These are phyloP conservation scores for Cydia fagiglandana DNA, from an alignment of 1,140 invertebrate species.

Conservation along the genomic window DNA sequence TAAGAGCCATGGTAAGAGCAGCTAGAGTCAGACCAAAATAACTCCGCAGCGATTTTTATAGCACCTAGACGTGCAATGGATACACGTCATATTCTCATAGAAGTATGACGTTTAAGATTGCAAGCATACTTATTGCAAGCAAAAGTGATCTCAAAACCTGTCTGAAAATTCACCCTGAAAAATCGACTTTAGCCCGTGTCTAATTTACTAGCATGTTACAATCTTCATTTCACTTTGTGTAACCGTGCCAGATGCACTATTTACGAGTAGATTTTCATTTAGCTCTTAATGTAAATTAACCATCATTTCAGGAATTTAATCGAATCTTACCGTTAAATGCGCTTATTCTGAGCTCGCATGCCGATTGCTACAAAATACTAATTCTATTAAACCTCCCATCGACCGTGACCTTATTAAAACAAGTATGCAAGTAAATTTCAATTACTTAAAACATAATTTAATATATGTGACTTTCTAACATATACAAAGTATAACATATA, in stretches of 20 bases:
- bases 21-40: too few species aligned
- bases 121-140: too few species aligned
- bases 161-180: too few species aligned
- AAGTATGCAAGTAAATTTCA: background rate
- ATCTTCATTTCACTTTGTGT: background rate
- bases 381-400: background rate
- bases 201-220: background rate
- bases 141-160: too few species aligned
- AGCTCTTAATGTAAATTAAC: background rate
- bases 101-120: too few species aligned
- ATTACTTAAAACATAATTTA: slow-evolving; percentile 6
- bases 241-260: background rate
- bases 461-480: background rate
- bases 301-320: slow-evolving; percentile 27
- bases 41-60: too few species aligned
- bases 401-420: background rate
- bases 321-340: slow-evolving; percentile 17
- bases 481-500: too few species aligned
- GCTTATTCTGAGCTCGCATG: background rate
- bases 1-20: too few species aligned
- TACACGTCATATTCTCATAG: too few species aligned
- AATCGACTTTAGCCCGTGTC: background rate
- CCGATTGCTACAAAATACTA: slow-evolving; percentile 1
- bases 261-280: background rate
- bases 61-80: too few species aligned